Evolutionary conservation across 2,113 vertebrate genomes (phyloP).

Genomic region (Zosterops pallidus): DNA sequence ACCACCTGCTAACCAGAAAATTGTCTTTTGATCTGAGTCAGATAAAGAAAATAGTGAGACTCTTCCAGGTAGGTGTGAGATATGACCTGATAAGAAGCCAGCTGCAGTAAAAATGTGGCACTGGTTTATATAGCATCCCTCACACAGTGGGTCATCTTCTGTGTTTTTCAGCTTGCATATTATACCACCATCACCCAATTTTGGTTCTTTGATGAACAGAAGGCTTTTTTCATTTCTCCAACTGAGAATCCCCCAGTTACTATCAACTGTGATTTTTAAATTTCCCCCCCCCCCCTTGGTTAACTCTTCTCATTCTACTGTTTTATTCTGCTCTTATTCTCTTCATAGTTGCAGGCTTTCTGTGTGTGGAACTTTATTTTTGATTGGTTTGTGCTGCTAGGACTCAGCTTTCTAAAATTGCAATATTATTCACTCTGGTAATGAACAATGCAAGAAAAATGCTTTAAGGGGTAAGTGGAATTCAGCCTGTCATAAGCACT

Average conservation of each 20-base stretch:
- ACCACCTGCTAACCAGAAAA: neutral
- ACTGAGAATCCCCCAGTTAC: neutral
- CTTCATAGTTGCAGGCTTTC: neutral
- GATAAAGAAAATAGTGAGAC: neutral
- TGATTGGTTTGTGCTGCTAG: neutral
- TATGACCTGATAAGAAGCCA: neutral
- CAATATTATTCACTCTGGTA: neutral
- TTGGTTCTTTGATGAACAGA: neutral
- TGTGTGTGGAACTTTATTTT: neutral
- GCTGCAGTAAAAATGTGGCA: neutral
- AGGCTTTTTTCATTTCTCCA: neutral
- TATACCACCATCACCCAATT: neutral
- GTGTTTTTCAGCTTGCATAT: neutral
- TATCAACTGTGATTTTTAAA: neutral
- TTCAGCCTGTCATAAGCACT: neutral
- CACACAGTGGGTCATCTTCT: neutral
- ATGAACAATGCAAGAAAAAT: conserved; percentile 19
- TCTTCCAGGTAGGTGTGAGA: neutral
- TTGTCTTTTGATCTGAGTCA: neutral
- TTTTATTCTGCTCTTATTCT: neutral
- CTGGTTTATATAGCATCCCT: neutral
- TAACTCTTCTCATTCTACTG: neutral
- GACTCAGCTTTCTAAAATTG: neutral
- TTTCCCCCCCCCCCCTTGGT: fast-evolving
- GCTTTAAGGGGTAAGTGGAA: neutral